phyloP scores from a whole-genome alignment of 2,113 vertebrate genomes.

The Phyllopteryx taeniolatus region DNA sequence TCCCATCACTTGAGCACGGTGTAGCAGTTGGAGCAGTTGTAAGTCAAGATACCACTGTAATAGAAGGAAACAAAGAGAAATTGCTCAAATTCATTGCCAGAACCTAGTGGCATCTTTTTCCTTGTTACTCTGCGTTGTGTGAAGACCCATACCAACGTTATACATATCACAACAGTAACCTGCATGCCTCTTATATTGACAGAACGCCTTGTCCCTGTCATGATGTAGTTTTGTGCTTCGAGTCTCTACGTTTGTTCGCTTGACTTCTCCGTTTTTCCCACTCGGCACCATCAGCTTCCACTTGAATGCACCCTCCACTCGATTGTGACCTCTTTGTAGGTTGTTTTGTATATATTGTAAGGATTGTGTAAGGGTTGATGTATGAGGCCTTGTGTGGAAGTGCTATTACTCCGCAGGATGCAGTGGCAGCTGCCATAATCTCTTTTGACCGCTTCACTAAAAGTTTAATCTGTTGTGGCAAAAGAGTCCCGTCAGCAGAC shows the following conservation, averaged over 20 bases:
- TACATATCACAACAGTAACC: slow-evolving; percentile 4
- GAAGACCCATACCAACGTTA: background rate
- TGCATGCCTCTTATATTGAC: slow-evolving; percentile 37
- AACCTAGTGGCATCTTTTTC: background rate
- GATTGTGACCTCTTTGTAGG: slow-evolving; percentile 30
- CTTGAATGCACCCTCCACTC: slow-evolving; percentile 41
- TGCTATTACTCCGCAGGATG: background rate
- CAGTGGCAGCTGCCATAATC: slow-evolving; percentile 14
- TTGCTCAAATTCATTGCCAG: no score
- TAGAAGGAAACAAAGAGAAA: no score
- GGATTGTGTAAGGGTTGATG: slow-evolving; percentile 16
- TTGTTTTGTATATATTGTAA: slow-evolving; percentile 39
- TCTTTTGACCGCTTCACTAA: slow-evolving; percentile 18
- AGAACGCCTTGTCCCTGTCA: slow-evolving; percentile 42
- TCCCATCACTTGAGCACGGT: no score
- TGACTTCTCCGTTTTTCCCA: slow-evolving; percentile 47
- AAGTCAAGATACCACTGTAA: no score
- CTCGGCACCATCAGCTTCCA: slow-evolving; percentile 24
- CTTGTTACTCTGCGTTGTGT: background rate
- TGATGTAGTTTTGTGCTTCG: slow-evolving; percentile 50
- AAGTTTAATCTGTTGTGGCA: slow-evolving; percentile 35
- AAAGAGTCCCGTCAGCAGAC: slow-evolving; percentile 36
- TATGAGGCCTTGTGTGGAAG: slow-evolving; percentile 4
- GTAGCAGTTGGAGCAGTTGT: no score
- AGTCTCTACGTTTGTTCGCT: slow-evolving; percentile 31